Base-by-base conservation (phyloP, 2,113 vertebrate species). In the Oryzias woworae region DNA sequence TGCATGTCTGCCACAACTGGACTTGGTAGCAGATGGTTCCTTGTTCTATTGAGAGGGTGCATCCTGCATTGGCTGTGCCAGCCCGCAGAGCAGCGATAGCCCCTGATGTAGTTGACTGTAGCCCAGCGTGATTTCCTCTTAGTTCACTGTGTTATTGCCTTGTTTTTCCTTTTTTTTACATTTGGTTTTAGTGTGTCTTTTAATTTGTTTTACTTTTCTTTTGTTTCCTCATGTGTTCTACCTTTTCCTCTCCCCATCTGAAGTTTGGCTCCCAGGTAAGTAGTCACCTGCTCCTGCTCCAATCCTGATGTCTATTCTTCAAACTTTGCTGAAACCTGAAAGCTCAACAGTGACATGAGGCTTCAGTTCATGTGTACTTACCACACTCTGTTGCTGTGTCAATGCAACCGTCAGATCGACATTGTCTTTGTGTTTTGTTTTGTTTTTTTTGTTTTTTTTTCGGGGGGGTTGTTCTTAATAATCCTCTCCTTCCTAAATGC, bases 261-360 rank as follows among this genome's bases (percentile, higher is more conserved):
- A 93, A 98, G 95, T 93, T 92, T 98, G 90, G 92, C 93, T 90
- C 91, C 95, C 82, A 96, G 94, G 95, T 97, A 91, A 86, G 89
- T 78, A 20, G 20, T 36, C 36, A 17, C 68, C 76, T 23, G 41
- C 20, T 51, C 58, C 42, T 14, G 52, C 22, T 2, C 2, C 6
- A 20, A 5, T 47, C 61, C 66, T 41, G 77, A 46, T 47, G 2
- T 72, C 54, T 47, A 36, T 41, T 53, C 61, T 57, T 14, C 59
- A 63, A 66, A 64, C 58, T 62, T 55, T 69, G 65, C 49, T 46
- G 52, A 31, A 68, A 66, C 57, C 46, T 66, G 43, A 62, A 36
- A 69, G 63, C 56, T 55, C 65, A 75, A 16, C 66, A 69, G 8
- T 63, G 46, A 81, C 69, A 66, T 66, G 55, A 79, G 67, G 24